Percentiles rank a stretch among this genome's conserved stretches.
These are phyloP conservation scores for Psammodynastes pulverulentus DNA, from an alignment of 2,113 vertebrate species.

Conservation along the genomic window DNA sequence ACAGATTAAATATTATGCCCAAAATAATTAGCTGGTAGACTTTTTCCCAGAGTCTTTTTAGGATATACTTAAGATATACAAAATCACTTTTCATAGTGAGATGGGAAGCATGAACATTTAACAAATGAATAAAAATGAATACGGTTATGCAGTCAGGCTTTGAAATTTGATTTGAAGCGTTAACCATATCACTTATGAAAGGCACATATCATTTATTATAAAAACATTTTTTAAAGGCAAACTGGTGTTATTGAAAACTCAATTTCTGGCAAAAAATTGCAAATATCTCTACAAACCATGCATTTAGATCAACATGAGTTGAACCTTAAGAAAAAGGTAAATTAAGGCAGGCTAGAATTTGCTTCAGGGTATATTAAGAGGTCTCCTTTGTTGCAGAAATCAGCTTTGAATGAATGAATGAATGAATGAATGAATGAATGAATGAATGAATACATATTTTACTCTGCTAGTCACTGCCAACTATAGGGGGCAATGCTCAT, in stretches of 20 bases:
- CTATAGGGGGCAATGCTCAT: background rate
- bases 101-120: background rate
- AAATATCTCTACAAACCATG: background rate
- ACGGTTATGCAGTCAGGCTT: background rate
- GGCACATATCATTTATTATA: background rate
- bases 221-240: background rate
- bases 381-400: background rate
- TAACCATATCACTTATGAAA: background rate
- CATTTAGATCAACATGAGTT: background rate
- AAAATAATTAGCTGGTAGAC: background rate
- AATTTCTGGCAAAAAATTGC: background rate
- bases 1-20: background rate
- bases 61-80: background rate
- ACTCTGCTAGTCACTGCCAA: too few species aligned
- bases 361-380: background rate
- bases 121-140: too few species aligned
- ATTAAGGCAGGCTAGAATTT: background rate
- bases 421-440: too few species aligned
- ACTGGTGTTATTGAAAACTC: background rate
- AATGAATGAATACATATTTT: background rate
- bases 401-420: background rate
- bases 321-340: background rate
- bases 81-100: too few species aligned
- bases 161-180: background rate
- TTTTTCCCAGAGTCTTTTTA: background rate